Evolutionary conservation across 2,797 vertebrate genomes (phyloP).

Genomic region (Hyperoplus lanceolatus): DNA sequence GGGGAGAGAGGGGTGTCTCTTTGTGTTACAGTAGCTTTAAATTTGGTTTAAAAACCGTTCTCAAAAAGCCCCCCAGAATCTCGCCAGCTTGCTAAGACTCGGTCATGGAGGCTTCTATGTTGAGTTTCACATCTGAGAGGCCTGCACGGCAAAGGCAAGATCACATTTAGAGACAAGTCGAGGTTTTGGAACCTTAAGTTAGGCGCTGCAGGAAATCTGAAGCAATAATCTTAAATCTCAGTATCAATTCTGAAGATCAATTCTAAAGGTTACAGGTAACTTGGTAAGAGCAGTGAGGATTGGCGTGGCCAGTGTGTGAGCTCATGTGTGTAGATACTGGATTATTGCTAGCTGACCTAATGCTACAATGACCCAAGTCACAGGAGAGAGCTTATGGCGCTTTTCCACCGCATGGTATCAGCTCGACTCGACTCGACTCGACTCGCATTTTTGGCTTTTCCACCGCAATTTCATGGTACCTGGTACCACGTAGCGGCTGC

Average conservation of each 20-base stretch:
- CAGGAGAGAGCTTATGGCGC: not conserved
- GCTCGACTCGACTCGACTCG: too few relatives aligned
- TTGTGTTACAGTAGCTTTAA: slow-evolving; percentile 36
- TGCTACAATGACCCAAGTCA: slow-evolving; percentile 36
- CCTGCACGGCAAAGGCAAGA: too few relatives aligned
- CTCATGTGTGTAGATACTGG: slow-evolving; percentile 28
- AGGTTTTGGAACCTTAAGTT: slow-evolving; percentile 18
- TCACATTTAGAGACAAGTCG: too few relatives aligned
- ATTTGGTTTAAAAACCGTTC: slow-evolving; percentile 8
- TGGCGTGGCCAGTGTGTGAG: not conserved
- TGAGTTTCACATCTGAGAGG: slow-evolving; percentile 10
- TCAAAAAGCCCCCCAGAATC: slow-evolving; percentile 17
- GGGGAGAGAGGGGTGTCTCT: not conserved
- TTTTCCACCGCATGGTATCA: too few relatives aligned
- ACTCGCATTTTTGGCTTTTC: too few relatives aligned
- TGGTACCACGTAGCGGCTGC: too few relatives aligned
- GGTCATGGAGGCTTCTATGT: slow-evolving; percentile 35
- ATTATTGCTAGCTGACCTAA: slow-evolving; percentile 43
- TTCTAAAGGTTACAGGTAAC: too few relatives aligned
- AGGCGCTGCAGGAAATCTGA: slow-evolving; percentile 6
- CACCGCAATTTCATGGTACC: too few relatives aligned
- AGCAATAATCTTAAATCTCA: too few relatives aligned
- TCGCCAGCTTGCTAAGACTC: slow-evolving; percentile 45
- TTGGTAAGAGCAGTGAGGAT: not conserved
- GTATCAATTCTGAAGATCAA: too few relatives aligned